These are phyloP conservation scores for Aphrophora alni DNA, from an alignment of 2,888 invertebrate species.

Conservation along the genomic window DNA sequence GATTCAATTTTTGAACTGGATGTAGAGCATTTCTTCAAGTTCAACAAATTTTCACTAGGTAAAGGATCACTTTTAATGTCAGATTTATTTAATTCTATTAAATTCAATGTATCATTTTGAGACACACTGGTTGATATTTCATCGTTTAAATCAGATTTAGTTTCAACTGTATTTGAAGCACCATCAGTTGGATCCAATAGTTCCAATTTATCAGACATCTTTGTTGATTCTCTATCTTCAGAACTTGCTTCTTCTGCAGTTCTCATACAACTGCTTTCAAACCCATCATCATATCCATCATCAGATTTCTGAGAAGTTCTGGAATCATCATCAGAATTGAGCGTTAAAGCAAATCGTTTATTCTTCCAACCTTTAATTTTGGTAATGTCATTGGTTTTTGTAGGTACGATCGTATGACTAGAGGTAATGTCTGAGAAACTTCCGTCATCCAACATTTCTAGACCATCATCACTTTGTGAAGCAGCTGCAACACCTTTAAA, in stretches of 20 bases:
- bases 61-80: no score
- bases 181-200: neutral
- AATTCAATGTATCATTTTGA: no score
- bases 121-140: no score
- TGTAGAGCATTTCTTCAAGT: neutral
- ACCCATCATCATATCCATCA: slow-evolving; percentile 28
- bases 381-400: slow-evolving; percentile 33
- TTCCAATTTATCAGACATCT: neutral
- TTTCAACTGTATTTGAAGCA: neutral
- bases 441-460: slow-evolving; percentile 33
- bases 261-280: slow-evolving; percentile 20
- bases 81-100: no score
- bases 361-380: slow-evolving; percentile 33
- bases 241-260: slow-evolving; percentile 28
- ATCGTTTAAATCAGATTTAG: neutral
- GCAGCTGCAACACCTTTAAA: slow-evolving; percentile 9
- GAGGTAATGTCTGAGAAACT: slow-evolving; percentile 28
- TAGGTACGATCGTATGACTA: slow-evolving; percentile 28
- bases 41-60: neutral
- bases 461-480: slow-evolving; percentile 31
- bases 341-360: slow-evolving; percentile 22
- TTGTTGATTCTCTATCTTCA: slow-evolving; percentile 18
- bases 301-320: slow-evolving; percentile 22
- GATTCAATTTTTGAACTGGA: neutral
- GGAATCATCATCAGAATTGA: slow-evolving; percentile 12